Evolutionary conservation across 1,140 invertebrate species (phyloP).

Genomic region (Luehdorfia chinensis): DNA sequence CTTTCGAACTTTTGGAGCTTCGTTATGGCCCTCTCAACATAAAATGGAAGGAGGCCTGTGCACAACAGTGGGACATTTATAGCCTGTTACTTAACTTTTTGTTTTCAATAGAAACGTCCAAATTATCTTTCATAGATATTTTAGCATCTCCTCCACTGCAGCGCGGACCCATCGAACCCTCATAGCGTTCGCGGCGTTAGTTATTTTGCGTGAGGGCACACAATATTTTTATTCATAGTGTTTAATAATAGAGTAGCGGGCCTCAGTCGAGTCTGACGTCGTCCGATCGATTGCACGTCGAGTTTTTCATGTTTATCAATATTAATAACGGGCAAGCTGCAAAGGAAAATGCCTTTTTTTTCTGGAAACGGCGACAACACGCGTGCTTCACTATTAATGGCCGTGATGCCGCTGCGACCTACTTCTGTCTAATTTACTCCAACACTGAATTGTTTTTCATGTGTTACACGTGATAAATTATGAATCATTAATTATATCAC

Average conservation of each 20-base stretch:
- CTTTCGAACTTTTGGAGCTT: no score
- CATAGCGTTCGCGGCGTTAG: slow-evolving; percentile 36
- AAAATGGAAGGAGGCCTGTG: no score
- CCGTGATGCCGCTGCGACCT: neutral
- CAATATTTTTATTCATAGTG: slow-evolving; percentile 57
- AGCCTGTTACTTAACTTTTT: no score
- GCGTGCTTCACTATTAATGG: neutral
- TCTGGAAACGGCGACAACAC: neutral
- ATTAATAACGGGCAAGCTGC: slow-evolving; percentile 19
- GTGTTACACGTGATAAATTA: neutral
- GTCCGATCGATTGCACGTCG: slow-evolving; percentile 24
- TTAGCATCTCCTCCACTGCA: slow-evolving; percentile 8
- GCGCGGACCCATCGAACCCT: slow-evolving; percentile 19
- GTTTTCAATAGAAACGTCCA: no score
- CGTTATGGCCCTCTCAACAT: no score
- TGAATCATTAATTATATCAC: neutral
- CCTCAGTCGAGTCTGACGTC: slow-evolving; percentile 18
- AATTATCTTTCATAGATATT: no score
- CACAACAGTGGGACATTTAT: no score
- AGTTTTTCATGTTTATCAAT: slow-evolving; percentile 28
- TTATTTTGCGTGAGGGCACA: slow-evolving; percentile 52
- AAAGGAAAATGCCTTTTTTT: neutral
- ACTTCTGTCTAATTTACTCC: neutral
- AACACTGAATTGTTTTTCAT: no score
- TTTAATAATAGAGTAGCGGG: slow-evolving; percentile 47